Evolutionary conservation across 2,888 invertebrate species (phyloP).

Genomic region (Apomyelois bistriatella): DNA sequence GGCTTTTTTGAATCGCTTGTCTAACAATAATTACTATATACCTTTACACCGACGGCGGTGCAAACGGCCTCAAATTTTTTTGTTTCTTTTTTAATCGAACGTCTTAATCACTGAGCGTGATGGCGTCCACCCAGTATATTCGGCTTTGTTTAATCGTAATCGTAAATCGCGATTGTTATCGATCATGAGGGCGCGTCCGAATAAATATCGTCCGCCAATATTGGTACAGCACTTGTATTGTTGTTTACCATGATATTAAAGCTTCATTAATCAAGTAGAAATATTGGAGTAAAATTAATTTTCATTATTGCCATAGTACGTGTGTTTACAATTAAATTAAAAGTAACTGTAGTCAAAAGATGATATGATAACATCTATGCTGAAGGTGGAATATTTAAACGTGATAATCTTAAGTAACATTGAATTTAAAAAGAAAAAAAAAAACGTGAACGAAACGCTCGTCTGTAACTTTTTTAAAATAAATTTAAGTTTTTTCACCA

Average conservation of each 20-base stretch:
- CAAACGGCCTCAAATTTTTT: constrained; percentile 22
- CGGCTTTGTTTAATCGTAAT: constrained; percentile 38
- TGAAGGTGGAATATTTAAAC: too few species aligned
- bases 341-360: too few species aligned
- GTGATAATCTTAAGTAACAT: too few species aligned
- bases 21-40: constrained; percentile 77
- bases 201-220: constrained; percentile 41
- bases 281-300: constrained; percentile 11
- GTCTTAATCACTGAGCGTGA: constrained; percentile 47
- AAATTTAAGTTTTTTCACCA: too few species aligned
- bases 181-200: constrained; percentile 32
- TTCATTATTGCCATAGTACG: neutral
- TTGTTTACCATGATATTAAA: constrained; percentile 30
- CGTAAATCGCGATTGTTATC: constrained; percentile 41
- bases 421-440: too few species aligned
- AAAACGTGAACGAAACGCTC: too few species aligned
- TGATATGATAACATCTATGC: too few species aligned
- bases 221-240: constrained; percentile 42
- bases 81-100: constrained; percentile 34
- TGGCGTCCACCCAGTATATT: constrained; percentile 31
- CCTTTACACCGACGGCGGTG: constrained; percentile 65
- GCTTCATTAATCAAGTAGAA: constrained; percentile 19
- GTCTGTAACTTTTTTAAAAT: too few species aligned
- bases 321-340: too few species aligned
- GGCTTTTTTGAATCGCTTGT: constrained; percentile 67